Base-by-base conservation (phyloP, 23 tunicate species). In the Diplosoma virens region DNA sequence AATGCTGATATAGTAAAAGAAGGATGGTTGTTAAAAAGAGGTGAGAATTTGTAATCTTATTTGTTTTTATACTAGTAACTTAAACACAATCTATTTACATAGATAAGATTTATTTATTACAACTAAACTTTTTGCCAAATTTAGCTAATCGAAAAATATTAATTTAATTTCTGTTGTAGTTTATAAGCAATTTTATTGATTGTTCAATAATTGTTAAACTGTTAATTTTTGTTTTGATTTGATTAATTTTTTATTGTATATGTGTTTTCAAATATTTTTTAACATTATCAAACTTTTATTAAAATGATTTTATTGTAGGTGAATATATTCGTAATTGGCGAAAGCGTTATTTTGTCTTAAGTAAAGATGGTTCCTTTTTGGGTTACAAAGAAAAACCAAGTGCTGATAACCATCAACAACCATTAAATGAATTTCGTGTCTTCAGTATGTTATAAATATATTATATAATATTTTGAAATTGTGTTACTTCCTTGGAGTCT, bases 261-360 rank as follows among this genome's bases (percentile, higher is more conserved):
- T 16, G 52, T 45, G 11, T 45, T 45, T 45, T 9, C 16, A 45
- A 45, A 11, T 45, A 45, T 45, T 45, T 45, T 45, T 45, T 45
- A 9, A 11, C 52, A 45, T 45, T n/a, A n/a, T n/a, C n/a, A 24
- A 9, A 18, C 5, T 55, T 16, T 4, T 26, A 14, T 37, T 34
- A 6, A 7, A 3, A 6, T 11, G 9, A 7, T 5, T 5, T 64
- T 6, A 2, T 73, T 73, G 24, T 79, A 92, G 99, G 95, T 73
- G 99, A 94, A 75, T 94, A 82, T 64, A 87, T 94, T 21, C 74
- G 70, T 37, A 94, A 83, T 67, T 94, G 99, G 99, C 65, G 99
- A 36, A 36, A 50, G 37, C 64, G 99, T 46, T 94, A 82, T 63
- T 94, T 94, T 54, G 66, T 87, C n/a, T 67, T 94, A 30, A 73